These are phyloP conservation scores for Bungarus multicinctus DNA, from an alignment of 2,113 vertebrate species.

Conservation along the genomic window DNA sequence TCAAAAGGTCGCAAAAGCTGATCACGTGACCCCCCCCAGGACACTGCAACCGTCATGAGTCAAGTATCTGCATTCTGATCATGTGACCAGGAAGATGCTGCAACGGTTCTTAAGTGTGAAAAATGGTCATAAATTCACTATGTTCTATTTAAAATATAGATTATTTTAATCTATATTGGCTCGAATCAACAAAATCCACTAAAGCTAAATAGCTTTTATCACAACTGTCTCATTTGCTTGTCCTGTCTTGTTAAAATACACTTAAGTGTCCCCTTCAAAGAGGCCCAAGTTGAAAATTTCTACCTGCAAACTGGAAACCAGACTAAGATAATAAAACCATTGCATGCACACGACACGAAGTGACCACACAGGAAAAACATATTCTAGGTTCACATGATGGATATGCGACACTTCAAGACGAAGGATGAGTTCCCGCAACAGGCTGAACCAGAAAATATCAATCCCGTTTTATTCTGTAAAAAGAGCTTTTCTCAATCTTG, in stretches of 20 bases:
- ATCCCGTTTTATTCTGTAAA: not conserved
- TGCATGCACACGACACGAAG: not conserved
- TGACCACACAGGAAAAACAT: not conserved
- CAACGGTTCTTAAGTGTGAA: too few relatives aligned
- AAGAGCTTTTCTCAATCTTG: not conserved
- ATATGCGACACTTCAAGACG: not conserved
- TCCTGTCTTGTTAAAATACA: not conserved
- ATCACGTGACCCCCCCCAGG: too few relatives aligned
- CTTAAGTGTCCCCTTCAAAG: not conserved
- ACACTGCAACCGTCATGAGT: too few relatives aligned
- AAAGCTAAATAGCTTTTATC: not conserved
- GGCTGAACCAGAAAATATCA: not conserved
- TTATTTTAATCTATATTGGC: too few relatives aligned
- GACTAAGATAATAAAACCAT: not conserved
- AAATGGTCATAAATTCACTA: too few relatives aligned
- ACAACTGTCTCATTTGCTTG: not conserved
- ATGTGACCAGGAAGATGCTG: too few relatives aligned
- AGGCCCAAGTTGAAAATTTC: not conserved
- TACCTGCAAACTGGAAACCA: not conserved
- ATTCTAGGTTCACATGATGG: not conserved
- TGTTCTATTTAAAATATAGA: too few relatives aligned
- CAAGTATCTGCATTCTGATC: too few relatives aligned
- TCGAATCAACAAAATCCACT: not conserved
- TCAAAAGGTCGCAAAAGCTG: too few relatives aligned
- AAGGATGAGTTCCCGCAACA: not conserved